phyloP scores from a whole-genome alignment of 2,113 vertebrate species.

The Galbula dea region DNA sequence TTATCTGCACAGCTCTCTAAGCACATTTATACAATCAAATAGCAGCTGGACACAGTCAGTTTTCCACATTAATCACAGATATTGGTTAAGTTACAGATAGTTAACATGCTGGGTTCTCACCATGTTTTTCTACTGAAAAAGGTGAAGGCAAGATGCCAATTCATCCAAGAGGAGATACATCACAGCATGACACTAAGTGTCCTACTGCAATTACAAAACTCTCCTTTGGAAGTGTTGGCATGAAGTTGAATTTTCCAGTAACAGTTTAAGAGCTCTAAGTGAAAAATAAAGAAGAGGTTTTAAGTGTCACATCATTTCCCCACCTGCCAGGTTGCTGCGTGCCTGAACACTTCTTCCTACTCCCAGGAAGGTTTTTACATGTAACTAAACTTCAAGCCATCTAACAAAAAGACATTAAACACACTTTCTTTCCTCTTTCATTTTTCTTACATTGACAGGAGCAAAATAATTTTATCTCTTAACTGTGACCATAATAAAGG shows the following conservation, averaged over 20 bases:
- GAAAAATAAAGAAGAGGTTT: not conserved
- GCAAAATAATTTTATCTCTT: not conserved
- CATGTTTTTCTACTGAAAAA: constrained; percentile 24
- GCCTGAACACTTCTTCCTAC: not conserved
- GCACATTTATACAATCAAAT: not conserved
- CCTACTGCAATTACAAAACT: constrained; percentile 2
- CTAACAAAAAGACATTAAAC: not conserved
- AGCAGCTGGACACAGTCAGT: not conserved
- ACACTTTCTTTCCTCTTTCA: not conserved
- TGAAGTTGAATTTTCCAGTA: not conserved
- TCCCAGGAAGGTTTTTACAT: not conserved
- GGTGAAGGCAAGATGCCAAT: not conserved
- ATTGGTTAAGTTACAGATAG: not conserved
- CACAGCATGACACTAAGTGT: constrained; percentile 4
- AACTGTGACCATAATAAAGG: not conserved
- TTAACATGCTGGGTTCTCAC: constrained; percentile 49
- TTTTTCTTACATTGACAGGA: not conserved
- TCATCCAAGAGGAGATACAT: constrained; percentile 10
- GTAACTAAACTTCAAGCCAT: not conserved
- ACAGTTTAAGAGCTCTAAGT: not conserved
- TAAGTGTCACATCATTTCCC: not conserved
- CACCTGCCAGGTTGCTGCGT: not conserved
- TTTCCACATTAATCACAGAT: not conserved
- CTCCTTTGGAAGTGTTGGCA: not conserved
- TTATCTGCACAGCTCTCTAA: not conserved